Percentiles rank a stretch among this genome's conserved stretches.
phyloP scores from a whole-genome alignment of 2,797 vertebrate species.

The Meda fulgida region DNA sequence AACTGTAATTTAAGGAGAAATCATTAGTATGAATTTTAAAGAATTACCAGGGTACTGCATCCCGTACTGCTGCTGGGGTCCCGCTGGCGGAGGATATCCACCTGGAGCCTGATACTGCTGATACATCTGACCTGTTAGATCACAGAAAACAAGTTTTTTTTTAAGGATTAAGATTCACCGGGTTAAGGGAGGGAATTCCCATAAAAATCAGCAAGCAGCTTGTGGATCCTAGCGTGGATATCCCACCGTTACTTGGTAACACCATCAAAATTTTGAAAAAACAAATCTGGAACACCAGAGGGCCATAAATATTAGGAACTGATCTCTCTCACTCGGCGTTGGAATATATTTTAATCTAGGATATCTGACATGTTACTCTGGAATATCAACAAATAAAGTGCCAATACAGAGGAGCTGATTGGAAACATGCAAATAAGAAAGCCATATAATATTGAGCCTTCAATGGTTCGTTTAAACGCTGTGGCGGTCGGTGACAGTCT shows the following conservation, averaged over 20 bases:
- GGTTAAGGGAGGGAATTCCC: not conserved
- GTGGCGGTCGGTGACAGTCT: not conserved
- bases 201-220: conserved; percentile 3
- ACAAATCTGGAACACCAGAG: conserved; percentile 3
- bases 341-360: not conserved
- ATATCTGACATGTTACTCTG: not conserved
- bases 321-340: not conserved
- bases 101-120: conserved; percentile 94
- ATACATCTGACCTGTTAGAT: conserved; percentile 90
- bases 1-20: not conserved
- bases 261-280: conserved; percentile 26
- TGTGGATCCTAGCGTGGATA: not conserved
- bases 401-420: conserved; percentile 2
- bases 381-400: conserved; percentile 16
- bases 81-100: conserved; percentile 86
- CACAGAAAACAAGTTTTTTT: not conserved
- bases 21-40: not conserved
- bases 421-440: not conserved
- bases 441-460: conserved; percentile 1
- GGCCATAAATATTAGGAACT: conserved; percentile 28
- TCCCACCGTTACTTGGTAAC: conserved; percentile 23
- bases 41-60: conserved; percentile 96
- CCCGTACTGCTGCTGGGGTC: conserved; percentile 88
- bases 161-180: not conserved
- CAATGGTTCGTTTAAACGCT: not conserved